A percentile compares a stretch with the other conserved stretches of the same genome.
phyloP scores from a whole-genome alignment of 2,888 invertebrate genomes.

The Drosophila parthenogenetica region DNA sequence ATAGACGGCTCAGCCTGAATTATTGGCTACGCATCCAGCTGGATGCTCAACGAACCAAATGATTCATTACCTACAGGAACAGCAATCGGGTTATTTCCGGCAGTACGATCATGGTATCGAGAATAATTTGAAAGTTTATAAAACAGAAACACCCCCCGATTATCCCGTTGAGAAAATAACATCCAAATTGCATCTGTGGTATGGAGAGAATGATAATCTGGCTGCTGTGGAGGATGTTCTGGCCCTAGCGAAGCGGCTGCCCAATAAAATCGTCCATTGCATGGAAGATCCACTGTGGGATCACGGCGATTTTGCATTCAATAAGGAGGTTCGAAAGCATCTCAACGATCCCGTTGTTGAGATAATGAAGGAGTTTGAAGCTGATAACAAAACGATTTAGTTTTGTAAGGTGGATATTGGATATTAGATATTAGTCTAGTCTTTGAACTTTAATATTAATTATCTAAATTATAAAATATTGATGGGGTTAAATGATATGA shows the following conservation, averaged over 20 bases:
- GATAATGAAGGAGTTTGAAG: slow-evolving; percentile 64
- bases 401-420: neutral
- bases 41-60: slow-evolving; percentile 77
- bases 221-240: slow-evolving; percentile 72
- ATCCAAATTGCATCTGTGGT: slow-evolving; percentile 70
- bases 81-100: slow-evolving; percentile 68
- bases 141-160: slow-evolving; percentile 59
- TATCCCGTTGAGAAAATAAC: slow-evolving; percentile 66
- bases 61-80: slow-evolving; percentile 74
- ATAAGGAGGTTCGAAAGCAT: slow-evolving; percentile 51
- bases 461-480: too few relatives aligned
- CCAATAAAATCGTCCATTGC: slow-evolving; percentile 61
- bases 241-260: slow-evolving; percentile 53
- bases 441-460: too few relatives aligned
- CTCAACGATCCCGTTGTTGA: slow-evolving; percentile 70
- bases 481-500: too few relatives aligned
- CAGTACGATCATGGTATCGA: slow-evolving; percentile 65
- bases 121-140: slow-evolving; percentile 60
- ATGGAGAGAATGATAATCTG: slow-evolving; percentile 66
- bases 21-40: slow-evolving; percentile 67
- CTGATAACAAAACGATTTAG: neutral
- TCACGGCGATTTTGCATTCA: slow-evolving; percentile 64
- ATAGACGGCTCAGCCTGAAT: slow-evolving; percentile 58
- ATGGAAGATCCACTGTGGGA: slow-evolving; percentile 68
- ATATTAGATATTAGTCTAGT: neutral